These are phyloP conservation scores for Megalops cyprinoides DNA, from an alignment of 2,797 vertebrate genomes.

Conservation along the genomic window DNA sequence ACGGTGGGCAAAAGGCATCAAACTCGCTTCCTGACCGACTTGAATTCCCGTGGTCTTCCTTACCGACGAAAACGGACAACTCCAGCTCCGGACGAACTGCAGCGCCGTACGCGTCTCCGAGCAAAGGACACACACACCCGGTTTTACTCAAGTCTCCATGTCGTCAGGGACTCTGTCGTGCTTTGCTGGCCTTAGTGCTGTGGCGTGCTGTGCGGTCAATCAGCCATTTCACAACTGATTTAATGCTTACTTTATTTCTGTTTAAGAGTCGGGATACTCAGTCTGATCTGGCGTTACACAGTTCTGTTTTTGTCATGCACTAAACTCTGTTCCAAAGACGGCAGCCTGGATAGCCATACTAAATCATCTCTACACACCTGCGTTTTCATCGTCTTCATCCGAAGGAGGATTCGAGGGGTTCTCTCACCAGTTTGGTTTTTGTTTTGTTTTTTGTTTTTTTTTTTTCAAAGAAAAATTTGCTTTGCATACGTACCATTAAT, in stretches of 20 bases:
- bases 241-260: slow-evolving; percentile 46
- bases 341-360: slow-evolving; percentile 80
- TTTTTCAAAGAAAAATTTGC: slow-evolving; percentile 61
- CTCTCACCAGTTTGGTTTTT: slow-evolving; percentile 56
- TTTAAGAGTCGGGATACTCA: slow-evolving; percentile 42
- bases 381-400: slow-evolving; percentile 67
- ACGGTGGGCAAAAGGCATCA: slow-evolving; percentile 46
- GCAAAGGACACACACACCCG: slow-evolving; percentile 34
- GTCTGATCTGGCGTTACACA: slow-evolving; percentile 48
- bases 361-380: slow-evolving; percentile 59
- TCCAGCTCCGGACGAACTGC: slow-evolving; percentile 25
- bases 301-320: slow-evolving; percentile 62
- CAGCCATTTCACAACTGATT: slow-evolving; percentile 69
- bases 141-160: slow-evolving; percentile 53
- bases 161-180: slow-evolving; percentile 73
- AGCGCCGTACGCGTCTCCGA: slow-evolving; percentile 14
- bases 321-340: slow-evolving; percentile 53
- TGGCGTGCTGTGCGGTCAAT: slow-evolving; percentile 77
- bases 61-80: slow-evolving; percentile 49
- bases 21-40: slow-evolving; percentile 89
- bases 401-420: slow-evolving; percentile 75
- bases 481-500: slow-evolving; percentile 58
- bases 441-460: slow-evolving; percentile 55
- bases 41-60: slow-evolving; percentile 88
- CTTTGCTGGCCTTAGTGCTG: slow-evolving; percentile 74